These are phyloP conservation scores for Lasioglossum baleicum DNA, from an alignment of 1,140 invertebrate genomes.

Conservation along the genomic window DNA sequence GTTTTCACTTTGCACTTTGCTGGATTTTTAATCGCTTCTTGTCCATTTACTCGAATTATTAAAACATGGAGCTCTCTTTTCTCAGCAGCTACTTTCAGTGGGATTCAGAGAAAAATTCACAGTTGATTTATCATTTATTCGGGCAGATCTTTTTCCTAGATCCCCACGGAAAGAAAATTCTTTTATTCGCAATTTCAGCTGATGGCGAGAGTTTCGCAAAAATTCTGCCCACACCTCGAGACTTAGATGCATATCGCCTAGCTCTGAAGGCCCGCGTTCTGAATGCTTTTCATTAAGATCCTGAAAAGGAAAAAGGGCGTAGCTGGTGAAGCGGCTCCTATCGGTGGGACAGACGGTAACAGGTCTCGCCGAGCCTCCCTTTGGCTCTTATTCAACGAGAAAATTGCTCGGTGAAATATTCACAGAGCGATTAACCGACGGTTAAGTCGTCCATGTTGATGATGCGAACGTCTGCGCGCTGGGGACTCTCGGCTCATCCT, in stretches of 20 bases:
- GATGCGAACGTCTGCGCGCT: background rate
- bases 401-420: slow-evolving; percentile 73
- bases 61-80: too few relatives aligned
- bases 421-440: slow-evolving; percentile 65
- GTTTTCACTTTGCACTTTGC: too few relatives aligned
- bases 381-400: slow-evolving; percentile 50
- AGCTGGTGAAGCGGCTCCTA: background rate
- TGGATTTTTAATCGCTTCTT: too few relatives aligned
- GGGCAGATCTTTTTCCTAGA: accelerated
- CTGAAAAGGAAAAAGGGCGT: slow-evolving; percentile 2
- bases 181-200: background rate
- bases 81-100: too few relatives aligned
- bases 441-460: slow-evolving; percentile 11
- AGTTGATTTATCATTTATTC: slow-evolving; percentile 1
- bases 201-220: background rate
- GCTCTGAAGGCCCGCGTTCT: background rate
- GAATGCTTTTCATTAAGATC: slow-evolving; percentile 13
- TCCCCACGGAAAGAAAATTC: background rate
- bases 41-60: too few relatives aligned
- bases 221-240: background rate
- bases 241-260: slow-evolving; percentile 1
- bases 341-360: background rate
- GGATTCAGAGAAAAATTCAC: too few relatives aligned
- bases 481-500: too few relatives aligned
- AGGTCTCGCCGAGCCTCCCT: background rate